A percentile compares a stretch with the other conserved stretches of the same genome.
Conservation (phyloP, 2,888 invertebrate genomes). For the Meandrusa payeni region DNA sequence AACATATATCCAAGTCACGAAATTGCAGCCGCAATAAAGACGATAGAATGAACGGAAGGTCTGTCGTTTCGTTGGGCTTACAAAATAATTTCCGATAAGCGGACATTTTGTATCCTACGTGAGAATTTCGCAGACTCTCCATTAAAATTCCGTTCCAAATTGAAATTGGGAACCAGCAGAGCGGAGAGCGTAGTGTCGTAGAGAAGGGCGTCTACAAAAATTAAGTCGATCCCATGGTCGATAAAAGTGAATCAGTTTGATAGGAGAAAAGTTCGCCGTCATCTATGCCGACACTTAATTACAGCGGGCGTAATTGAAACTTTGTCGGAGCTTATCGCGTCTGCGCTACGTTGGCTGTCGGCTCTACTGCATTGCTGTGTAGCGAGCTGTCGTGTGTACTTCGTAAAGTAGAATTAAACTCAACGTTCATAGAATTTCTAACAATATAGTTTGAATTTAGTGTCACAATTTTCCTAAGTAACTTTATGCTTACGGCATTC, state of each 20-base stretch:
- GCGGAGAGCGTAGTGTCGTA: slow-evolving; percentile 23
- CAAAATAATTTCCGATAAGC: slow-evolving; percentile 21
- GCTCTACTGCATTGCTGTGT: slow-evolving; percentile 11
- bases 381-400: slow-evolving; percentile 1
- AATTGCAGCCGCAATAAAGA: neutral
- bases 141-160: slow-evolving; percentile 40
- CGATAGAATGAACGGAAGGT: slow-evolving; percentile 2
- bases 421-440: neutral
- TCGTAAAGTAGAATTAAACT: neutral
- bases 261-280: slow-evolving; percentile 57
- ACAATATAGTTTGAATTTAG: neutral
- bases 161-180: slow-evolving; percentile 33
- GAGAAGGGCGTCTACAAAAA: slow-evolving; percentile 48
- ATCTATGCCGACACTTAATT: slow-evolving; percentile 64
- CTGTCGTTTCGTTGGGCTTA: neutral
- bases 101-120: slow-evolving; percentile 18
- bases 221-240: slow-evolving; percentile 55
- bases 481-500: too few species aligned
- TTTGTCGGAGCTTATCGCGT: slow-evolving; percentile 49
- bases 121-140: slow-evolving; percentile 25
- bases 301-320: slow-evolving; percentile 67
- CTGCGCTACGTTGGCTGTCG: slow-evolving; percentile 31
- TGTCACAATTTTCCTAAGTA: too few species aligned
- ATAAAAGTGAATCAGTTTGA: slow-evolving; percentile 65
- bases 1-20: too few species aligned